A percentile compares a stretch with the other conserved stretches of the same genome.
phyloP scores from a whole-genome alignment of 2,888 invertebrate species.

The Coenonympha arcania region DNA sequence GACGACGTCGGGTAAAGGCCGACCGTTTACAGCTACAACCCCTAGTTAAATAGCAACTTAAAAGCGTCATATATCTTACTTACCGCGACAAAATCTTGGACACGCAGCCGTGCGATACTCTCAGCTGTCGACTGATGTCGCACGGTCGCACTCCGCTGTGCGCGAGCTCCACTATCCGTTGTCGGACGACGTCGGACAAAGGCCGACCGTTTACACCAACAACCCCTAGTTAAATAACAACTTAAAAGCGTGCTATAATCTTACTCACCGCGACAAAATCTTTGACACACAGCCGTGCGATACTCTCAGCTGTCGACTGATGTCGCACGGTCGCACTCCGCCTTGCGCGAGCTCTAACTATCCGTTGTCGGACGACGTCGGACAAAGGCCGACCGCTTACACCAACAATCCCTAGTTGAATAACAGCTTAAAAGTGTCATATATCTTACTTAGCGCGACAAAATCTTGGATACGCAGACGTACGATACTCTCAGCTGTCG shows the following conservation, averaged over 20 bases:
- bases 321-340: constrained; percentile 97
- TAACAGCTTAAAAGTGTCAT: no score
- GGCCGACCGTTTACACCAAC: constrained; percentile 97
- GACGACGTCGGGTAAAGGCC: constrained; percentile 93
- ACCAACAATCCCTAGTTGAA: constrained; percentile 94
- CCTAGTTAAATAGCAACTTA: constrained; percentile 87
- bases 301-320: constrained; percentile 90
- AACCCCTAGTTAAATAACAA: constrained; percentile 93
- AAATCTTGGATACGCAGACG: constrained; percentile 85
- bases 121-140: constrained; percentile 94
- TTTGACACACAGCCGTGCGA: constrained; percentile 80
- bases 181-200: constrained; percentile 92
- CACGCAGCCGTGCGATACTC: constrained; percentile 76
- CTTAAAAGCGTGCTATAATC: not conserved
- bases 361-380: constrained; percentile 93
- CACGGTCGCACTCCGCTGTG: constrained; percentile 97
- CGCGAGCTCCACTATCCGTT: constrained; percentile 92
- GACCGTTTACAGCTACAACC: constrained; percentile 95
- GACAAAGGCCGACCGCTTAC: constrained; percentile 95
- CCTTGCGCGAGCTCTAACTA: constrained; percentile 95
- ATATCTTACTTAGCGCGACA: constrained; percentile 83
- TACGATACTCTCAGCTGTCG: constrained; percentile 85
- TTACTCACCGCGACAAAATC: constrained; percentile 90
- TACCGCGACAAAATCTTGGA: constrained; percentile 97
- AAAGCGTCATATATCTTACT: constrained; percentile 40